A percentile compares a stretch with the other conserved stretches of the same genome.
These are phyloP conservation scores for Stegana nigrithorax DNA, from an alignment of 2,888 invertebrate species.

Conservation along the genomic window DNA sequence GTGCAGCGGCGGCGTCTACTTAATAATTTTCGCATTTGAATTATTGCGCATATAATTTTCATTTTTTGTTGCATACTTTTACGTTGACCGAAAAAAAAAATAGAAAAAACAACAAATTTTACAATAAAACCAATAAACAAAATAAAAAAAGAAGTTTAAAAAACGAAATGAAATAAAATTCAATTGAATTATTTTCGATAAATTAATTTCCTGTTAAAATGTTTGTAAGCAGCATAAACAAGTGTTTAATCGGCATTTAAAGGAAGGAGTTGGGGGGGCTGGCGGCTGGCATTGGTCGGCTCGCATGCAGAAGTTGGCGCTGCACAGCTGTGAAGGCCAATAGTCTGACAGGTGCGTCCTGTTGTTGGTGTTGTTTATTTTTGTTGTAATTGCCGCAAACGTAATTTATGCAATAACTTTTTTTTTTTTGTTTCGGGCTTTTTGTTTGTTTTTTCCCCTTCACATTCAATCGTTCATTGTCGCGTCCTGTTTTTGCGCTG, in stretches of 20 bases:
- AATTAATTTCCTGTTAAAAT: slow-evolving; percentile 52
- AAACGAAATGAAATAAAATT: slow-evolving; percentile 27
- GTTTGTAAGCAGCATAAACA: slow-evolving; percentile 20
- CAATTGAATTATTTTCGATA: slow-evolving; percentile 58
- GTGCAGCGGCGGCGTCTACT: slow-evolving; percentile 1
- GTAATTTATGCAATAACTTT: slow-evolving; percentile 7
- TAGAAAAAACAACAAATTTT: neutral
- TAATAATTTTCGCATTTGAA: slow-evolving; percentile 19
- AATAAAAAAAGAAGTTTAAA: neutral
- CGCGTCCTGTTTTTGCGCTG: neutral
- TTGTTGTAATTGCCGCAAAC: slow-evolving; percentile 6
- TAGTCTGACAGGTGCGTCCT: slow-evolving; percentile 17
- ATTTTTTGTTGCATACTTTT: neutral
- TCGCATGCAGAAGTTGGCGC: neutral
- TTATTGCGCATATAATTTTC: slow-evolving; percentile 5
- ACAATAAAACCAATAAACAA: slow-evolving; percentile 12
- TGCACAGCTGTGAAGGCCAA: slow-evolving; percentile 1
- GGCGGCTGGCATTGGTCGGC: no score
- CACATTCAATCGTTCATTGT: neutral
- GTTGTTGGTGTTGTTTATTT: slow-evolving; percentile 12
- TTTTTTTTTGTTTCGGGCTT: neutral
- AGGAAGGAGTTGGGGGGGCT: neutral
- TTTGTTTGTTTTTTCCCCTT: neutral
- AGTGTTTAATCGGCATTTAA: slow-evolving; percentile 8
- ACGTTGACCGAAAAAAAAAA: neutral